Conservation (phyloP, 2,113 vertebrate genomes). For the Propithecus coquereli region DNA sequence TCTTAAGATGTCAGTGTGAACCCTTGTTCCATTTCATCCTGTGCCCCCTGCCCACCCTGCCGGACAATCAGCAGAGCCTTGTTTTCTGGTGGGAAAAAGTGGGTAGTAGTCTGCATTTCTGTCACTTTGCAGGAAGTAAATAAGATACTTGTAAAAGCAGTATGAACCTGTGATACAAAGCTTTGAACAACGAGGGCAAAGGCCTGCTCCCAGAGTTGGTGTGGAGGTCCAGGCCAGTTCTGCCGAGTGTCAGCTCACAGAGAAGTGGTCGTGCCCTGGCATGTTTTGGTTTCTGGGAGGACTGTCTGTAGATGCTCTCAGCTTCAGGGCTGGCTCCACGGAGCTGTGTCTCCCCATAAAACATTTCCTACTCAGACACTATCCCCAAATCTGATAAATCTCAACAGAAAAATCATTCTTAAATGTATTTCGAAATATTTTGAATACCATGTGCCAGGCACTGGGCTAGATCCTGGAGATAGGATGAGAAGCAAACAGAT, state of each 20-base stretch:
- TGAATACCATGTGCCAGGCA: neutral
- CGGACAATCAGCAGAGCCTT: neutral
- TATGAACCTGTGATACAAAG: too few relatives aligned
- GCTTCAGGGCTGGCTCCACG: rapidly evolving
- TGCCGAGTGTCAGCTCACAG: rapidly evolving
- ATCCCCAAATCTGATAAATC: neutral
- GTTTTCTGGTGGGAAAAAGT: rapidly evolving
- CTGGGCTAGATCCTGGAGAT: neutral
- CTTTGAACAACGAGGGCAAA: neutral
- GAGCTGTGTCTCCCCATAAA: neutral
- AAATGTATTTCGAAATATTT: neutral
- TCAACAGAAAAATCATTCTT: neutral
- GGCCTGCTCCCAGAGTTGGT: rapidly evolving
- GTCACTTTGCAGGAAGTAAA: neutral
- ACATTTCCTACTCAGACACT: neutral
- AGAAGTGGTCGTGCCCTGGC: rapidly evolving
- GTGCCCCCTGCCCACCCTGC: too few relatives aligned
- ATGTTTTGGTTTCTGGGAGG: rapidly evolving
- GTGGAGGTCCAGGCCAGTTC: rapidly evolving
- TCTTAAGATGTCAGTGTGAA: neutral
- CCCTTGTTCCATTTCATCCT: neutral
- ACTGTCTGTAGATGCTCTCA: neutral
- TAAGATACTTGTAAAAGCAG: neutral
- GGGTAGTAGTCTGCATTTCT: neutral
- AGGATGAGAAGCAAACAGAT: rapidly evolving